Evolutionary conservation across 2,888 invertebrate genomes (phyloP), one percentile per base, ranked within the genome.

Genomic region (Ypsolopha sequella): DNA sequence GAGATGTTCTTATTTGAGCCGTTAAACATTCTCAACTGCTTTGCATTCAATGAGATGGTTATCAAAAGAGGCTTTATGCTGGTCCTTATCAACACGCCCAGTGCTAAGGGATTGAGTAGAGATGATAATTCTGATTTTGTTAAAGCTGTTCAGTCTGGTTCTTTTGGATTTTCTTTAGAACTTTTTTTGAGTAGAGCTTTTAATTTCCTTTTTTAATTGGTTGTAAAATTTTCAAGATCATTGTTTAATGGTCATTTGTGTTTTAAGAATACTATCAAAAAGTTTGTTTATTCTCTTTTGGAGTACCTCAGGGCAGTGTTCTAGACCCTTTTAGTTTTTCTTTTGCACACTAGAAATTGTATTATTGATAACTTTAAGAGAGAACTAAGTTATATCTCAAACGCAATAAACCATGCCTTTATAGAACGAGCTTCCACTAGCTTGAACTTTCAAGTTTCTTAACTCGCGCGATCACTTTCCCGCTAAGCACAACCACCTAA

Each of bases 1-100:
- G 24, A 24, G 41, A 50, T 41, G 41, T 50, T 35, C 41, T 50
- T 41, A 43, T 47, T 47, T 36, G 35, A 43, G 50, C 36, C 10
- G 9, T 41, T 50, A 43, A 41, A 50, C 43, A 36, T 35, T 11
- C 44, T 7, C 36, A 11, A 36, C 48, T 53, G 41, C 47, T 68
- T 70, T 68, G 68, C 68, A 67, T 69, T 65, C 62, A 65, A 65
- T 64, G 60, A 58, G 70, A 70, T 70, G 59, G 61, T 65, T 61
- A 72, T 70, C 70, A 54, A 51, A 49, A 51, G 53, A 51, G 44
- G 53, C 56, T 56, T 56, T 56, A 60, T 58, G 54, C 53, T 48
- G 14, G 52, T 52, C 24, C 51, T 55, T 57, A 59, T 58, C 55
- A 58, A 54, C 57, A 58, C 55, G 53, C 55, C 35, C 24, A 41